phyloP scores from a whole-genome alignment of 2,888 invertebrate species.

The Spialia ferax region DNA sequence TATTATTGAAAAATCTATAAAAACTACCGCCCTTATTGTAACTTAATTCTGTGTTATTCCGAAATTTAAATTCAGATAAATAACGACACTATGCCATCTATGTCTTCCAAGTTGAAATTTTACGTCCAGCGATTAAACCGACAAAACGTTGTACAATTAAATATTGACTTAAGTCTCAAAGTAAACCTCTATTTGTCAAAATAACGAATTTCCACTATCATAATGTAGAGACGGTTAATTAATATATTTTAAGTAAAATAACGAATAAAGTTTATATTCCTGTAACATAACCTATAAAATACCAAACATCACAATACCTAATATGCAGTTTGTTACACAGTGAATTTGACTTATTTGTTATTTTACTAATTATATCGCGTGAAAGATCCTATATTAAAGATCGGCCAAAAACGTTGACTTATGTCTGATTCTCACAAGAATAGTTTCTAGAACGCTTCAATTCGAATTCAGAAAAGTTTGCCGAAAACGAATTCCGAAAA shows the following conservation, averaged over 20 bases:
- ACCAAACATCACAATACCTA: not conserved
- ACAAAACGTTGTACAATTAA: not conserved
- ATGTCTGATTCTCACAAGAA: conserved; percentile 3
- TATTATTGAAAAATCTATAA: too few species aligned
- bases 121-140: not conserved
- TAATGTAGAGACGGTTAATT: not conserved
- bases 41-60: too few species aligned
- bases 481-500: not conserved
- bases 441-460: not conserved
- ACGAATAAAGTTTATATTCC: not conserved
- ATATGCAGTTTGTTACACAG: not conserved
- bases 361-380: not conserved
- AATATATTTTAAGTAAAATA: too few species aligned
- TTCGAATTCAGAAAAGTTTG: not conserved
- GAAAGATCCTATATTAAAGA: conserved; percentile 9
- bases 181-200: not conserved
- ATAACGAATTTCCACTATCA: not conserved
- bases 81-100: not conserved
- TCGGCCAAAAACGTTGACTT: conserved; percentile 59
- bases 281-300: too few species aligned
- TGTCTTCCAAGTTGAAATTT: conserved; percentile 6
- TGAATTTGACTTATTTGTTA: not conserved
- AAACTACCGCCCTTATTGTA: too few species aligned
- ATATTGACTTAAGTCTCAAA: not conserved
- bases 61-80: not conserved